Conservation (phyloP, 2,888 invertebrate species). For the Tipula helvola region DNA sequence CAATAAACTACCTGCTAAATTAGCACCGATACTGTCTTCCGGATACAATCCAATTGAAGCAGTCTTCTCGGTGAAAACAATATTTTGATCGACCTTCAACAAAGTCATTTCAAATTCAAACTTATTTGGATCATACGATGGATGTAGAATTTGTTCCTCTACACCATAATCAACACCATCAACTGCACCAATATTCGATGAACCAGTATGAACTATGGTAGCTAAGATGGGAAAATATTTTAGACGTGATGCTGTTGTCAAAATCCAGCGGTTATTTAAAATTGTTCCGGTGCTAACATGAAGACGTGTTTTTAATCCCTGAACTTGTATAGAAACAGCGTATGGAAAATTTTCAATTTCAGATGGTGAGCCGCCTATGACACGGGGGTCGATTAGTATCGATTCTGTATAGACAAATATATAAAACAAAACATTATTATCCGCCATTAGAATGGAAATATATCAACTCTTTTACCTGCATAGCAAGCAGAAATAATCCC, state of each 20-base stretch:
- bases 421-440: not conserved
- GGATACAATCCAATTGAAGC: not conserved
- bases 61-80: not conserved
- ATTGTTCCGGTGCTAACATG: slow-evolving; percentile 19
- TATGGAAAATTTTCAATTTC: not conserved
- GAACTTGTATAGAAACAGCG: not conserved
- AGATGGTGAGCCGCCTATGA: not conserved
- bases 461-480: not conserved
- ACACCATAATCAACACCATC: not conserved
- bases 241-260: not conserved
- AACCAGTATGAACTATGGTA: not conserved
- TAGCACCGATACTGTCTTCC: not conserved
- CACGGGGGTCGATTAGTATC: not conserved
- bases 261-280: slow-evolving; percentile 14
- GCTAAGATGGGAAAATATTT: not conserved
- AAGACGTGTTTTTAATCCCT: too few relatives aligned
- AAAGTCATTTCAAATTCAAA: not conserved
- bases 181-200: not conserved
- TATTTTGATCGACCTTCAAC: not conserved
- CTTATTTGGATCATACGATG: not conserved
- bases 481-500: not conserved
- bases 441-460: not conserved
- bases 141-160: not conserved
- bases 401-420: too few relatives aligned
- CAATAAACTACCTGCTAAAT: not conserved